Evolutionary conservation across 2,888 invertebrate genomes (phyloP), one percentile per base, ranked within the genome.

Genomic region (Agonum fuliginosum): DNA sequence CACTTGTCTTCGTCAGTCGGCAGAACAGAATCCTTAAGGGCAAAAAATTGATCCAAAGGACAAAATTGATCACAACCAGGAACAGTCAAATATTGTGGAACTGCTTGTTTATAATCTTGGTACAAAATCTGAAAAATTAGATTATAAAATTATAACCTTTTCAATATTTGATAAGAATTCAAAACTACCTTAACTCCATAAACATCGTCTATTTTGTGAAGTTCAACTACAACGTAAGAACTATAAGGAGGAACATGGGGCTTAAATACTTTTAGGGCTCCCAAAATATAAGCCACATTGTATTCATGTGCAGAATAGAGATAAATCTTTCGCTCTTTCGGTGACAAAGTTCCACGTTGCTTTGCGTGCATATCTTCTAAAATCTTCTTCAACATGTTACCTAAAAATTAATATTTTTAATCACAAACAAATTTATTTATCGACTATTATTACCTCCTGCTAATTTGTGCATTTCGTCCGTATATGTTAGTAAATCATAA

Each of bases 401-500:
- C 81, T 81, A 30, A 24, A 67, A 67, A n/a, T 71, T 19, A 3
- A 0, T 14, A 19, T 3, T 5, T 19, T 48, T 1, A 19, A 3
- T 14, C n/a, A 14, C 3, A 43, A 43, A 43, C 12, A 3, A n/a
- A n/a, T 43, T 43, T 1, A 43, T 43, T 0, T 43, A 43, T 43
- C 10, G 6, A 12, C 14, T 43, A 1, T 43, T 17, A 43, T 20
- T 27, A 85, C 89, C 89, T 79, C 89, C 89, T 78, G 87, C 88
- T 0, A 89, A 82, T 79, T 82, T 83, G 78, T 84, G 87, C 79
- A 87, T 81, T 37, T 82, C 37, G 0, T 80, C 80, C 79, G 83
- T 87, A 43, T 83, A 84, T 82, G 85, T 87, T 65, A 87, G 86
- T 8, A 87, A 81, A 30, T 87, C 82, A 75, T 87, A 87, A 71